phyloP scores from a whole-genome alignment of 2,888 invertebrate genomes.

The Nomada fabriciana region DNA sequence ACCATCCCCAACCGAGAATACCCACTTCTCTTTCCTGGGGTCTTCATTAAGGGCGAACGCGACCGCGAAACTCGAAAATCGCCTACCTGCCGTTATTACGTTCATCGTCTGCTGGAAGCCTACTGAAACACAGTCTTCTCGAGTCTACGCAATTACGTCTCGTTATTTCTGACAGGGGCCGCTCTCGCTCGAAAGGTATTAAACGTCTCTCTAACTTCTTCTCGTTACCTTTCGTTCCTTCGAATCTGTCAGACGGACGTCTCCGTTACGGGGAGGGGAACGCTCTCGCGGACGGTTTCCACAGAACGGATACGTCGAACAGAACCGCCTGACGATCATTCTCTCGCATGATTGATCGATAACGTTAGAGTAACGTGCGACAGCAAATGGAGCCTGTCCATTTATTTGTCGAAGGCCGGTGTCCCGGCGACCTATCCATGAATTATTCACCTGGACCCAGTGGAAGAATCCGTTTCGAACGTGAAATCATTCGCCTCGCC shows the following conservation, averaged over 20 bases:
- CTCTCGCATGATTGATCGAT: conserved; percentile 46
- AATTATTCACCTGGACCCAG: conserved; percentile 46
- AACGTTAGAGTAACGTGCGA: conserved; percentile 41
- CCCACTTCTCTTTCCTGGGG: not conserved
- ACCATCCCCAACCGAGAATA: conserved; percentile 20
- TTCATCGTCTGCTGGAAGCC: not conserved
- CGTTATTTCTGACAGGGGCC: conserved; percentile 20
- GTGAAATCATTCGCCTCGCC: conserved; percentile 17
- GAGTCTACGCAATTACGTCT: conserved; percentile 15
- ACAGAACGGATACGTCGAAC: conserved; percentile 14
- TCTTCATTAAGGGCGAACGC: conserved; percentile 37
- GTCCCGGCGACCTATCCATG: conserved; percentile 28
- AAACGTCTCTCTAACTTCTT: not conserved
- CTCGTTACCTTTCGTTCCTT: conserved; percentile 8
- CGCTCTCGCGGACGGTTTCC: not conserved
- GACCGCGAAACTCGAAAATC: conserved; percentile 11
- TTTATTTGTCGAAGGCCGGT: conserved; percentile 44
- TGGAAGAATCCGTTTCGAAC: conserved; percentile 40
- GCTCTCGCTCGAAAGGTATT: conserved; percentile 2
- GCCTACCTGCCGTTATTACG: conserved; percentile 34
- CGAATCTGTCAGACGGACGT: not conserved
- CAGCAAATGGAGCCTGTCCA: conserved; percentile 37
- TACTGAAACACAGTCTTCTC: not conserved
- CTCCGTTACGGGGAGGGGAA: not conserved
- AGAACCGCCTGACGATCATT: conserved; percentile 31